Base-by-base conservation (phyloP, 1,140 invertebrate genomes). In the Drosophila pruinosa region DNA sequence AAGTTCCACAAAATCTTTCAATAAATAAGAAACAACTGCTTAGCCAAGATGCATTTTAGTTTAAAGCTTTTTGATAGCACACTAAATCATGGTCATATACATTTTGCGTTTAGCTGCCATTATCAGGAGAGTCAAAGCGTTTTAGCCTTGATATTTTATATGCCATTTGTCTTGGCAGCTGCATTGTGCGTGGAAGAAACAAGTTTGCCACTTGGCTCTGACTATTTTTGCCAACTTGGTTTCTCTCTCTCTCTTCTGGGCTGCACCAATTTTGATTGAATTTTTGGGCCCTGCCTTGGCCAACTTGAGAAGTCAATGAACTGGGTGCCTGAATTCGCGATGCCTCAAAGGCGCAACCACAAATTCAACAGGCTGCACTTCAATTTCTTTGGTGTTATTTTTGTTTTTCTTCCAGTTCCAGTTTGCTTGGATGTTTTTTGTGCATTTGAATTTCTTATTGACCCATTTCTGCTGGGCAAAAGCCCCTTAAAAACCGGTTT, bases 391-490 rank as follows among this genome's bases (percentile, higher is more conserved):
- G 14, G 6, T 21, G 5, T 43, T 21, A 4, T 26, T 47, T 47
- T 2, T 47, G 12, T 7, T 26, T 6, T 24, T 47, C 7, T 2
- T 8, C 2, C 28, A 31, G n/a, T n/a, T n/a, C n/a, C 28, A 31
- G 28, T 47, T 26, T 47, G 17, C 12, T 39, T 58, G 17, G n/a
- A 28, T 59, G 31, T 43, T 50, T 75, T 73, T 68, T 53, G 7
- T 59, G 53, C 76, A 78, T 78, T 78, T 78, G 75, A 78, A 78
- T 73, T 78, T 78, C 75, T 78, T 78, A 78, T 78, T 78, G 75
- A 78, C 75, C 75, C 75, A 78, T 78, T 78, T 82, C 79, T 78
- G 72, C 10, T 38, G 62, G 71, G 39, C 79, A 59, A 71, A 67
- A 41, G 43, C 34, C 31, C 31, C 17, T 45, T 47, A 48, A 50